These are phyloP conservation scores for Drosophila niveifrons DNA, from an alignment of 2,888 invertebrate species.

Conservation along the genomic window DNA sequence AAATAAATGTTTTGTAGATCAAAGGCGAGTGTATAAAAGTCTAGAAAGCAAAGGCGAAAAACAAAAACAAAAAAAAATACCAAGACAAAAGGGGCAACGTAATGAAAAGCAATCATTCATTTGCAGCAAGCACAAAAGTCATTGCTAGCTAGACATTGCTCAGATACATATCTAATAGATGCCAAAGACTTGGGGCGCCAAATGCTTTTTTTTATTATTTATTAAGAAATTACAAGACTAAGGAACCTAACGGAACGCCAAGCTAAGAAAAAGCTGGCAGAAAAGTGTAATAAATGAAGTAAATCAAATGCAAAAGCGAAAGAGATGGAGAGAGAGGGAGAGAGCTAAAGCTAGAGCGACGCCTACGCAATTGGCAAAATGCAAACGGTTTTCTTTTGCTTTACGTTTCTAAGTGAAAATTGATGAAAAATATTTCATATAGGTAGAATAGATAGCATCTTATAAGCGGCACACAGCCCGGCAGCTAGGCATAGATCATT, in stretches of 20 bases:
- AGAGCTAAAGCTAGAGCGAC: slow-evolving; percentile 22
- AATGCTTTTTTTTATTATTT: slow-evolving; percentile 43
- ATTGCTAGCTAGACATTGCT: slow-evolving; percentile 55
- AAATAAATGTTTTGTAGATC: slow-evolving; percentile 15
- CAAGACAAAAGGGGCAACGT: slow-evolving; percentile 26
- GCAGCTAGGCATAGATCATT: slow-evolving; percentile 69
- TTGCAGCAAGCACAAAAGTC: slow-evolving; percentile 49
- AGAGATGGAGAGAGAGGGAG: neutral
- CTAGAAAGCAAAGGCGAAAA: slow-evolving; percentile 31
- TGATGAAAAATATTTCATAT: slow-evolving; percentile 65
- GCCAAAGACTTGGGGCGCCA: slow-evolving; percentile 61
- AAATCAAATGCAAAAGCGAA: slow-evolving; percentile 52
- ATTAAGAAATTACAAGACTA: slow-evolving; percentile 60
- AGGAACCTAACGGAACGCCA: slow-evolving; percentile 51
- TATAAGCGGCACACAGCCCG: slow-evolving; percentile 39
- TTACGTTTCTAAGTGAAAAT: slow-evolving; percentile 41
- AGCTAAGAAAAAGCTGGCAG: slow-evolving; percentile 53
- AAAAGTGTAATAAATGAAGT: slow-evolving; percentile 67
- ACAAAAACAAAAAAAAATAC: neutral
- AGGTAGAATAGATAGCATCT: slow-evolving; percentile 26
- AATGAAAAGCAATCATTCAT: slow-evolving; percentile 67
- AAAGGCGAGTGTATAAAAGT: slow-evolving; percentile 23
- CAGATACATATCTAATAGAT: slow-evolving; percentile 63
- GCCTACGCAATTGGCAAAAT: slow-evolving; percentile 56
- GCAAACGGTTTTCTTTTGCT: slow-evolving; percentile 10